Evolutionary conservation across 2,113 vertebrate genomes (phyloP).

Genomic region (Tachycineta bicolor): DNA sequence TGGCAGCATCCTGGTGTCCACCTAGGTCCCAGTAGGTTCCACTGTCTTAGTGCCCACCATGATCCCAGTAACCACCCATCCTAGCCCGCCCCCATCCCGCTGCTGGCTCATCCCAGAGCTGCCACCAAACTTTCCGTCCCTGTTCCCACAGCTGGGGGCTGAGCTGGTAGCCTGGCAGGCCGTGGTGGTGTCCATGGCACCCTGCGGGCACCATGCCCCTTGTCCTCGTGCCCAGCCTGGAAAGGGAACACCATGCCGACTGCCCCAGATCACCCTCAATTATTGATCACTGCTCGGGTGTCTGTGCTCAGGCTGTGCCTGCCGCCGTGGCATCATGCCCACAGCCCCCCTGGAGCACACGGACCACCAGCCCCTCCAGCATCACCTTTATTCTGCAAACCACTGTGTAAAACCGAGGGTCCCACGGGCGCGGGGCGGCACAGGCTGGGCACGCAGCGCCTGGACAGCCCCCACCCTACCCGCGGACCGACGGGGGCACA

Average conservation of each 20-base stretch:
- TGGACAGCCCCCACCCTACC: neutral
- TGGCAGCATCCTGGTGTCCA: neutral
- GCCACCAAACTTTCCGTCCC: fast-evolving
- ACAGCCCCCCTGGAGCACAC: neutral
- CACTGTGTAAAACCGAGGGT: constrained; percentile 57
- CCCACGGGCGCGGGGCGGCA: neutral
- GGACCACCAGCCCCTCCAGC: constrained; percentile 24
- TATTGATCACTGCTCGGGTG: constrained; percentile 24
- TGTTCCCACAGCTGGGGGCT: neutral
- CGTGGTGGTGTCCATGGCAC: neutral
- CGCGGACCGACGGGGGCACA: fast-evolving
- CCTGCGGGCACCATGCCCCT: neutral
- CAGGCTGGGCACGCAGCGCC: neutral
- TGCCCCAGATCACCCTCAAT: constrained; percentile 9
- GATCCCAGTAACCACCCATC: neutral
- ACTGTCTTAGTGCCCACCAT: neutral
- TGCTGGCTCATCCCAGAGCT: neutral
- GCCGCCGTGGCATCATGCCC: neutral
- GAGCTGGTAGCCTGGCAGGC: neutral
- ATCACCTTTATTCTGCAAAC: constrained; percentile 80
- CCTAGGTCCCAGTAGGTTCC: neutral
- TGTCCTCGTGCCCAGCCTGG: neutral
- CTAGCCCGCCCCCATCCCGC: fast-evolving
- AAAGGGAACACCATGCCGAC: neutral
- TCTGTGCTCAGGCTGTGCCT: neutral